Percentiles rank a stretch among this genome's conserved stretches.
phyloP scores from a whole-genome alignment of 2,113 vertebrate species.

The Candoia aspera region DNA sequence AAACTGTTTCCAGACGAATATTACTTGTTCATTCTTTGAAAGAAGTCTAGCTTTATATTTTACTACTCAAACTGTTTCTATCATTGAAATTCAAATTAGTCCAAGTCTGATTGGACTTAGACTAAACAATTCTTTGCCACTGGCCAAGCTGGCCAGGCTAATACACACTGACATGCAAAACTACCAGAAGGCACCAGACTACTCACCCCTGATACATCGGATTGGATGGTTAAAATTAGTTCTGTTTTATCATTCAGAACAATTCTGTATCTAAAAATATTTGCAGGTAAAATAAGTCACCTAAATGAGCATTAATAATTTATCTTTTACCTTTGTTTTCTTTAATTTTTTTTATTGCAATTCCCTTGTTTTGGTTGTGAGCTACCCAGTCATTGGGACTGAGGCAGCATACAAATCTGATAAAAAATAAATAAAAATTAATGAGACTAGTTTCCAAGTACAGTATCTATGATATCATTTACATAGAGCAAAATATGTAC shows the following conservation, averaged over 20 bases:
- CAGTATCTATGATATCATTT: not conserved
- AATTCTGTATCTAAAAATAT: constrained; percentile 37
- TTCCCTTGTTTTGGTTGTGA: not conserved
- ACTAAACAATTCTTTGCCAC: not conserved
- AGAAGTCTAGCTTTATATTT: constrained; percentile 7
- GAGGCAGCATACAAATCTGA: not conserved
- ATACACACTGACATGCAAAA: not conserved
- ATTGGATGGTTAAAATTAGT: constrained; percentile 27
- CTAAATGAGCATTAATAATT: constrained; percentile 44
- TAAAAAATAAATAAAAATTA: not conserved
- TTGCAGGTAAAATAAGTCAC: not conserved
- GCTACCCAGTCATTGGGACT: not conserved
- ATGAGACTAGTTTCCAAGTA: not conserved
- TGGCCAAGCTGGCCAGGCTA: not conserved
- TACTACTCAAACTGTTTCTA: constrained; percentile 46
- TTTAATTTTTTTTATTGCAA: not conserved
- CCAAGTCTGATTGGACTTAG: constrained; percentile 33
- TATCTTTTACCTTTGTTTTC: not conserved
- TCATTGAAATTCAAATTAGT: constrained; percentile 55
- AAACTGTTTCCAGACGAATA: not conserved
- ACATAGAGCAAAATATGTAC: not conserved
- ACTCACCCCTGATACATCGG: not conserved
- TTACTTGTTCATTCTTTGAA: not conserved
- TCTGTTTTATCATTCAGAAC: constrained; percentile 22
- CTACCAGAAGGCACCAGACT: not conserved